These are phyloP conservation scores for Dryoscopus gambensis DNA, from an alignment of 2,113 vertebrate genomes.

Conservation along the genomic window DNA sequence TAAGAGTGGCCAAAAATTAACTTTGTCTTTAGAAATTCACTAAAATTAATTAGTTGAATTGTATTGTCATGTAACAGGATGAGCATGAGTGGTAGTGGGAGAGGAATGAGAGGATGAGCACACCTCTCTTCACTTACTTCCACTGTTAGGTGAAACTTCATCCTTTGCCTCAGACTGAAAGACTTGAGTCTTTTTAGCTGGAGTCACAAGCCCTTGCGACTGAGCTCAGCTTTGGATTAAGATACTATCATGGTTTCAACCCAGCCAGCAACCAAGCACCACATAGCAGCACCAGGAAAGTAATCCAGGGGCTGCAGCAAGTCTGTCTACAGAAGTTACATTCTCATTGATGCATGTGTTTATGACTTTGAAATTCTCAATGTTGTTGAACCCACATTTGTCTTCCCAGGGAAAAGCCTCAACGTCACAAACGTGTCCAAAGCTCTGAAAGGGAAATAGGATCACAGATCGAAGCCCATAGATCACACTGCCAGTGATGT, in stretches of 20 bases:
- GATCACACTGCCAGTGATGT: background rate
- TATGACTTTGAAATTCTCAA: background rate
- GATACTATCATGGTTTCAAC: background rate
- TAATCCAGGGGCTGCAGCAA: background rate
- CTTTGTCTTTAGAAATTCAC: background rate
- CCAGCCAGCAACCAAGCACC: background rate
- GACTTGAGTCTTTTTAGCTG: background rate
- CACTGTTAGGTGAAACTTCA: background rate
- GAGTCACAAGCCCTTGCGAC: background rate
- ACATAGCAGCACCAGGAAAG: background rate
- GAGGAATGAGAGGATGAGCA: background rate
- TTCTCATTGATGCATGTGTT: background rate
- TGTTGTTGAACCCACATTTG: background rate
- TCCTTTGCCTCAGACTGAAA: background rate
- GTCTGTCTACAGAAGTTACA: fast-evolving
- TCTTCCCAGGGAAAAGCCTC: background rate
- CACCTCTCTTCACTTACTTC: background rate
- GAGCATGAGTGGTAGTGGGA: background rate
- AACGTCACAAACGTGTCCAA: background rate
- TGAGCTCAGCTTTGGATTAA: background rate
- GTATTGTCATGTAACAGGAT: background rate
- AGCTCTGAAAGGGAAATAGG: background rate
- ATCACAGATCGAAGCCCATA: background rate
- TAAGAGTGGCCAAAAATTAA: background rate
- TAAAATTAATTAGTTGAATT: background rate